These are phyloP conservation scores for Ochlodes sylvanus DNA, from an alignment of 2,888 invertebrate species.

Conservation along the genomic window DNA sequence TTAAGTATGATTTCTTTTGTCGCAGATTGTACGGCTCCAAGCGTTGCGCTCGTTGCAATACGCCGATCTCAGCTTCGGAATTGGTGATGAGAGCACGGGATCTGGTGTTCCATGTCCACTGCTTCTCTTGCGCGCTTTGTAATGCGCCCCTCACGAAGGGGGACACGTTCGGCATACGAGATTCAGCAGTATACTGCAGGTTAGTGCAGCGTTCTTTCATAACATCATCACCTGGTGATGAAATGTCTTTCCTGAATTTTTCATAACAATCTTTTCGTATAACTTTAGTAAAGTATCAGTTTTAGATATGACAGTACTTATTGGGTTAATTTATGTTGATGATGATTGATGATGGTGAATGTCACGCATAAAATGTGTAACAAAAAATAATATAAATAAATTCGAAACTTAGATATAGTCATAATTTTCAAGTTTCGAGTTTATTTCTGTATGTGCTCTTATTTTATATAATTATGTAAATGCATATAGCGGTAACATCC, in stretches of 20 bases:
- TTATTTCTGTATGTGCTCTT: not conserved
- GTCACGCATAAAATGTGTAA: no score
- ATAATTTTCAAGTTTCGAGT: no score
- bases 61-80: slow-evolving; percentile 95
- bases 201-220: not conserved
- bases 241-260: no score
- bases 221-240: no score
- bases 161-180: slow-evolving; percentile 97
- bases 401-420: no score
- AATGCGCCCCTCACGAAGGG: slow-evolving; percentile 95
- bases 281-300: no score
- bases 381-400: no score
- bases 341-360: no score
- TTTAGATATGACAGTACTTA: no score
- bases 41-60: slow-evolving; percentile 95
- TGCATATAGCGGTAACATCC: not conserved
- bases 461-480: no score
- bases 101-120: slow-evolving; percentile 96
- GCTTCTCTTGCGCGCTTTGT: slow-evolving; percentile 97
- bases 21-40: slow-evolving; percentile 95
- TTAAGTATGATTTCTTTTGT: slow-evolving; percentile 31
- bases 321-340: no score
- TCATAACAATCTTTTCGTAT: no score
- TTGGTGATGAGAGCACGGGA: slow-evolving; percentile 97
- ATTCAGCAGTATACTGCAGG: slow-evolving; percentile 94